Evolutionary conservation across 2,113 vertebrate genomes (phyloP).

Genomic region (Sarotherodon lohbergeri): DNA sequence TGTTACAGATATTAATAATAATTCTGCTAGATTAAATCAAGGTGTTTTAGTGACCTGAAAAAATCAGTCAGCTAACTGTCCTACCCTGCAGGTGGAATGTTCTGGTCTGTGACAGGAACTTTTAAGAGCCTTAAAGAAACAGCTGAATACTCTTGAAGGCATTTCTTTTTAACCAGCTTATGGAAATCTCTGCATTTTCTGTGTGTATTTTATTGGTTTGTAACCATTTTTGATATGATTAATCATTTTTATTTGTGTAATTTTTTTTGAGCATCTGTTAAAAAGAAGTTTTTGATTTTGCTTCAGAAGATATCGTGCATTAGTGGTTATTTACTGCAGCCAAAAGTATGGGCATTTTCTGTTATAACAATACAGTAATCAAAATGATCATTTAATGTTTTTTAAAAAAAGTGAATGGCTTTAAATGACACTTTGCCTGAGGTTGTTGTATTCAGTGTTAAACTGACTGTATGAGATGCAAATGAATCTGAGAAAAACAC

Average conservation of each 20-base stretch:
- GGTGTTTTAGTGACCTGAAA: not conserved
- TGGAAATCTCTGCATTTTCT: not conserved
- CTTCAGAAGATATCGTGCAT: not conserved
- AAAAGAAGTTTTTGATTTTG: not conserved
- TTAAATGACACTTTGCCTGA: not conserved
- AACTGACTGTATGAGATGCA: not conserved
- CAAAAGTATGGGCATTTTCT: not conserved
- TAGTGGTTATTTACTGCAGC: not conserved
- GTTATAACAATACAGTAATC: too few species aligned
- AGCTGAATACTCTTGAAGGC: not conserved
- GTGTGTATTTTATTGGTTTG: not conserved
- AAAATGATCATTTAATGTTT: not conserved
- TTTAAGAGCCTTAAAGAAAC: conserved; percentile 8
- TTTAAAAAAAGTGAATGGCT: not conserved
- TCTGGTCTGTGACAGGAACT: not conserved
- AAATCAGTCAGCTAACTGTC: not conserved
- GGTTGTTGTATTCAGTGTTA: not conserved
- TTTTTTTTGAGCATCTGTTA: not conserved
- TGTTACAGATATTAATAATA: not conserved
- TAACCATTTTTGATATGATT: not conserved
- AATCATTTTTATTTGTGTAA: not conserved
- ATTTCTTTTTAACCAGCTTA: not conserved
- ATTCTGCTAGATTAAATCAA: not conserved
- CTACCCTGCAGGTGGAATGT: not conserved
- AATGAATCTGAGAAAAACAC: not conserved